phyloP scores from a whole-genome alignment of 1,140 invertebrate genomes.

The Cotesia typhae region DNA sequence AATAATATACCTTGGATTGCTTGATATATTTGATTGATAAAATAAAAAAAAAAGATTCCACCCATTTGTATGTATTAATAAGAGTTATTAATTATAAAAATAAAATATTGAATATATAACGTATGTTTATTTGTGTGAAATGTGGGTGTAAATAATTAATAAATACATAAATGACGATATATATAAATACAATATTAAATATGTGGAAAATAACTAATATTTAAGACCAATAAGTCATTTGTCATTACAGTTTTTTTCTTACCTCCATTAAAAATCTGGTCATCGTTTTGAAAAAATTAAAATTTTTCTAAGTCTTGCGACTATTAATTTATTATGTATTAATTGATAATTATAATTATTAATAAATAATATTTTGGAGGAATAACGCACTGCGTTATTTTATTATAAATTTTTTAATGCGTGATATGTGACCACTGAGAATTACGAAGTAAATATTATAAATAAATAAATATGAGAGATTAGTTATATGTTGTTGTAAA shows the following conservation, averaged over 20 bases:
- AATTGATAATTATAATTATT: too few species aligned
- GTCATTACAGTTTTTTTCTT: too few species aligned
- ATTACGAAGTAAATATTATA: constrained; percentile 24
- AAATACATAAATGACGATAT: constrained; percentile 34
- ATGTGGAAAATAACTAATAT: constrained; percentile 1
- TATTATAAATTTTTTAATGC: constrained; percentile 50
- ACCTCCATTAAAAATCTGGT: too few species aligned
- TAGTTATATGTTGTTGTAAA: constrained; percentile 54
- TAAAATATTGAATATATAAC: constrained; percentile 23
- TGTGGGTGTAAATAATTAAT: constrained; percentile 16
- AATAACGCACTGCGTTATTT: constrained; percentile 11
- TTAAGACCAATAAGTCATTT: too few species aligned
- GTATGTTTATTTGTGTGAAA: constrained; percentile 19
- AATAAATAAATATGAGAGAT: constrained; percentile 32
- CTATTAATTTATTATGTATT: too few species aligned
- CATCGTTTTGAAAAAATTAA: too few species aligned
- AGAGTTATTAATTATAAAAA: constrained; percentile 14
- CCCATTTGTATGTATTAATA: background rate
- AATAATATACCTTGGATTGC: too few species aligned
- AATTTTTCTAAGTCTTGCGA: too few species aligned
- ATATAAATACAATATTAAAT: constrained; percentile 14
- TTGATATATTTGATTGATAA: too few species aligned
- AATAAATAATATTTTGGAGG: constrained; percentile 20
- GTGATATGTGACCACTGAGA: constrained; percentile 49
- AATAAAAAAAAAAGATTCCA: too few species aligned